These are phyloP conservation scores for Parnassius glacialis DNA, from an alignment of 2,888 invertebrate genomes.

Conservation along the genomic window DNA sequence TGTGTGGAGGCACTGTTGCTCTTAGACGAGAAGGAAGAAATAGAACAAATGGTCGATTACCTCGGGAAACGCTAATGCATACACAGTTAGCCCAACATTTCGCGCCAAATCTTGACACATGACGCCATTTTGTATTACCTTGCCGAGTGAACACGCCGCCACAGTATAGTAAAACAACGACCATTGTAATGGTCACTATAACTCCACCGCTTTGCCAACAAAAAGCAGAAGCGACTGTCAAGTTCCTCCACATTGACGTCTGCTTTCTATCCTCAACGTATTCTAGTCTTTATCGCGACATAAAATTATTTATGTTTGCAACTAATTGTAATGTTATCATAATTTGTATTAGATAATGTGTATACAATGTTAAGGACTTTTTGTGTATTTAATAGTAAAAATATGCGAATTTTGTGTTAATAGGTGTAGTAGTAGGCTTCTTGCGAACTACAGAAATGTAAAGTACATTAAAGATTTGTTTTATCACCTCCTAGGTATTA, in stretches of 20 bases:
- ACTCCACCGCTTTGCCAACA: conserved; percentile 59
- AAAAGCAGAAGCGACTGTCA: conserved; percentile 60
- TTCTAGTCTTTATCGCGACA: conserved; percentile 78
- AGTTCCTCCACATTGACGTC: conserved; percentile 68
- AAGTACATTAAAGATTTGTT: conserved; percentile 66
- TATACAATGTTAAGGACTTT: conserved; percentile 62
- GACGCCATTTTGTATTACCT: conserved; percentile 53
- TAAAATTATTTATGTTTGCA: conserved; percentile 70
- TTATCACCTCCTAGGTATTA: conserved; percentile 60
- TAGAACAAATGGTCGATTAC: conserved; percentile 89
- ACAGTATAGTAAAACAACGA: conserved; percentile 39
- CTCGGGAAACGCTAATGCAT: conserved; percentile 83
- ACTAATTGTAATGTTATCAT: conserved; percentile 73
- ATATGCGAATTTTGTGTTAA: conserved; percentile 55
- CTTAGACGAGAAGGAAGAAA: conserved; percentile 88
- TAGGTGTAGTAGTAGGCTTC: conserved; percentile 70
- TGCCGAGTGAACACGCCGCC: conserved; percentile 46
- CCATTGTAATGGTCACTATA: conserved; percentile 49
- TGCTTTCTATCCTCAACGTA: conserved; percentile 80
- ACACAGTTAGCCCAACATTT: conserved; percentile 44
- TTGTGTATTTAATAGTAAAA: conserved; percentile 53
- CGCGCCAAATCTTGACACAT: conserved; percentile 51
- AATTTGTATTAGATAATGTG: conserved; percentile 57
- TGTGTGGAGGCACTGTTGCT: conserved; percentile 90
- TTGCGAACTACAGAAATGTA: conserved; percentile 58